Evolutionary conservation across 2,113 vertebrate species (phyloP), one percentile per base, ranked within the genome.

Genomic region (Dinomys branickii): DNA sequence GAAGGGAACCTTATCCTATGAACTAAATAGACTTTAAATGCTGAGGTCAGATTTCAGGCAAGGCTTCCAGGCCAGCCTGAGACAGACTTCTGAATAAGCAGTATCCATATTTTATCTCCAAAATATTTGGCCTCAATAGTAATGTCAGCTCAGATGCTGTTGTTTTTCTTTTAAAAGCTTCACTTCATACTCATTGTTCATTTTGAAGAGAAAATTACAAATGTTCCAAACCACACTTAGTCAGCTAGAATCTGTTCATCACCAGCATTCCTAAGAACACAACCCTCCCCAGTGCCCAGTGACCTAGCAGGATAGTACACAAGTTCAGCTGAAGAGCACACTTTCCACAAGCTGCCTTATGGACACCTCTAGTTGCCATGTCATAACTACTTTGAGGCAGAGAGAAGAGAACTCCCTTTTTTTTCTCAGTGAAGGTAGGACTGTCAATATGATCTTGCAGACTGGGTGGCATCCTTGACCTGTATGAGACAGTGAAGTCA

Each of bases 171-270:
- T 19, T 17, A 54, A 56, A 75, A 20, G 7, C 19, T 75, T 91
- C 14, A 1, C 61, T n/a, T 83, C 65, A 86, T 38, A 11, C 28
- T n/a, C 41, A 5, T 73, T 85, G 63, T 35, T 92, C 30, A 89
- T 44, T 58, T 90, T 28, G 75, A 92, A 93, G 75, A 41, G 82
- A 67, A 52, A 93, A 26, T 16, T 52, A 47, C n/a, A 90, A 26
- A 65, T 75, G 82, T 89, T 35, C 35, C 9, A 85, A 94, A 54
- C 8, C 30, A n/a, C 12, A 95, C 73, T 80, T 58, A 28, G 13
- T 82, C 19, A 65, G 44, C 44, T 77, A 67, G 28, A 63, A 28
- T 19, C 41, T 26, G 5, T 1, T 28, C 8, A 1, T 69, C 3
- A 7, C 1, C 77, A n/a, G 20, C n/a, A 19, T 71, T 44, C 58